phyloP scores from a whole-genome alignment of 1,140 invertebrate genomes.

The Bombus polaris region DNA sequence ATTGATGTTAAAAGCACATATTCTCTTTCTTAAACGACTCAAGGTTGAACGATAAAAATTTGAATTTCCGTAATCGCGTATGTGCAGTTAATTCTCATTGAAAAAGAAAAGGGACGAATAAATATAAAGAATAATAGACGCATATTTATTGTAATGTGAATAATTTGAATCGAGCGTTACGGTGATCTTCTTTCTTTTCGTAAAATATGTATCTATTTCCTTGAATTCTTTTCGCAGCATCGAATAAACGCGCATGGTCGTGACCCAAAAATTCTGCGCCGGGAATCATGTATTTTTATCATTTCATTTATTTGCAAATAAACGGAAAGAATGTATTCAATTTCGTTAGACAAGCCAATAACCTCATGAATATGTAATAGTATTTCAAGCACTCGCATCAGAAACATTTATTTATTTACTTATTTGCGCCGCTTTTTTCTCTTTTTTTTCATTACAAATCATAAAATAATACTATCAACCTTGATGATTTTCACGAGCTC shows the following conservation, averaged over 20 bases:
- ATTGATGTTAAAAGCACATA: neutral
- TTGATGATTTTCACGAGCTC: neutral
- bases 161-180: neutral
- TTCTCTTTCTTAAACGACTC: neutral
- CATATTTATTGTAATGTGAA: neutral
- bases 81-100: neutral
- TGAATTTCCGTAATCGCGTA: neutral
- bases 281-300: slow-evolving; percentile 29
- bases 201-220: neutral
- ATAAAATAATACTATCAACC: neutral
- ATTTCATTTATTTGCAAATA: slow-evolving; percentile 39
- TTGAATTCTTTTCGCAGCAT: neutral
- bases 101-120: neutral
- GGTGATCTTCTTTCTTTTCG: too few species aligned
- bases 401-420: neutral
- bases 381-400: neutral
- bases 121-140: neutral
- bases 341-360: slow-evolving; percentile 17
- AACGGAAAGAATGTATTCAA: slow-evolving; percentile 19
- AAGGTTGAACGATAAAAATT: neutral
- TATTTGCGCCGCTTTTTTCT: neutral
- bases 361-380: slow-evolving; percentile 21
- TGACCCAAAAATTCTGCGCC: slow-evolving; percentile 27
- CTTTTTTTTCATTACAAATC: neutral
- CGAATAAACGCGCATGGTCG: neutral